Evolutionary conservation across 2,113 vertebrate genomes (phyloP).

Genomic region (Anguilla rostrata): DNA sequence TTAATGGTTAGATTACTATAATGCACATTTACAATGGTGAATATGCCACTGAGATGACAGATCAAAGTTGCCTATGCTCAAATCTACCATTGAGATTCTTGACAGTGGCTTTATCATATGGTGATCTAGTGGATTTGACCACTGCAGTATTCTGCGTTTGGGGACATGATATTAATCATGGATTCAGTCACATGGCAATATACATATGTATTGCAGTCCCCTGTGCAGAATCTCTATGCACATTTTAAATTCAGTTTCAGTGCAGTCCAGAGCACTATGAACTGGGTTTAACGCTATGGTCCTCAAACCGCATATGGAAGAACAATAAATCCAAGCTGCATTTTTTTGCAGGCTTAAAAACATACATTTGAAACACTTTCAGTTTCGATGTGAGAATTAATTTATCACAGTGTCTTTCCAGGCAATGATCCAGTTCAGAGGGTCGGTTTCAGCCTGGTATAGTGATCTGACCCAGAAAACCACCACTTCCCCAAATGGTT

Average conservation of each 20-base stretch:
- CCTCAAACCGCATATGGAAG: not conserved
- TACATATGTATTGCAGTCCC: not conserved
- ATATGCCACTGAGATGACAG: not conserved
- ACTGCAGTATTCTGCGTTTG: not conserved
- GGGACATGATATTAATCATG: not conserved
- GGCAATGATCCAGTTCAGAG: slow-evolving; percentile 14
- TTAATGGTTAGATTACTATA: not conserved
- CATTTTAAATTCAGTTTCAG: not conserved
- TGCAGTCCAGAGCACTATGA: not conserved
- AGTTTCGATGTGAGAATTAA: not conserved
- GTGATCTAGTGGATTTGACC: not conserved
- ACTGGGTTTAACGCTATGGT: too few relatives aligned
- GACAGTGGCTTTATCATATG: too few relatives aligned
- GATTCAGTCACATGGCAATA: not conserved
- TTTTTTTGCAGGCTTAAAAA: not conserved
- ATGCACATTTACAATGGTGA: not conserved
- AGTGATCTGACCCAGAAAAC: slow-evolving; percentile 16
- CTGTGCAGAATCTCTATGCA: not conserved
- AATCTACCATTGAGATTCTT: not conserved
- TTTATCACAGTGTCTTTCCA: slow-evolving; percentile 6
- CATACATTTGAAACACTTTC: not conserved
- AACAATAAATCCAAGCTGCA: not conserved
- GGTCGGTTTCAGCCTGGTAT: not conserved
- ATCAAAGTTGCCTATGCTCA: not conserved
- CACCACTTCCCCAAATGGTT: not conserved